phyloP scores from a whole-genome alignment of 2,797 vertebrate genomes.

The Nannoperca australis region DNA sequence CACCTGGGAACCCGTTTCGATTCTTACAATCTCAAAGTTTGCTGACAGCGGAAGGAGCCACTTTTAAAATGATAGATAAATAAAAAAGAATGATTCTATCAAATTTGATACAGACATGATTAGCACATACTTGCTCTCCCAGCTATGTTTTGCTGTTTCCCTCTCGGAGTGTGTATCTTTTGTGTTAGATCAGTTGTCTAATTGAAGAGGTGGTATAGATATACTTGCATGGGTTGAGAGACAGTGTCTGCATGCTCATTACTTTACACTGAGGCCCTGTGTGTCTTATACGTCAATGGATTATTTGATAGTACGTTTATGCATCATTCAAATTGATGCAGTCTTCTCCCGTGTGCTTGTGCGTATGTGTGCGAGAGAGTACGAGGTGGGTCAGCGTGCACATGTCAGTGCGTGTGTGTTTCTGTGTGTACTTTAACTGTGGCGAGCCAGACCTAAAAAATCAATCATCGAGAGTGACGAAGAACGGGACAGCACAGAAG shows the following conservation, averaged over 20 bases:
- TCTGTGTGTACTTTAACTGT: constrained; percentile 19
- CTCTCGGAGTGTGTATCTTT: constrained; percentile 9
- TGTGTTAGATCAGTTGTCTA: constrained; percentile 27
- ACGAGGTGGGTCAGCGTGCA: constrained; percentile 5
- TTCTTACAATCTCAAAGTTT: not conserved
- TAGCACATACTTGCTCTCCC: no score
- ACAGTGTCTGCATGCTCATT: constrained; percentile 53
- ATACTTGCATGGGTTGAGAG: constrained; percentile 29
- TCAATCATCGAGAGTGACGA: constrained; percentile 75
- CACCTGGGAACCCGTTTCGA: not conserved
- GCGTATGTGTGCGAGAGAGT: not conserved
- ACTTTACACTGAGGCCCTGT: constrained; percentile 49
- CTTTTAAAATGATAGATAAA: not conserved
- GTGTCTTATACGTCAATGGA: constrained; percentile 47
- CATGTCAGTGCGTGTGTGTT: not conserved
- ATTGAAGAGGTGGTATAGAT: constrained; percentile 38
- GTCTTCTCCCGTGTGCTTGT: not conserved
- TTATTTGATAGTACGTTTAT: constrained; percentile 49
- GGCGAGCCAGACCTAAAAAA: constrained; percentile 60
- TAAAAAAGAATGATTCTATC: not conserved
- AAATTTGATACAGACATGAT: not conserved
- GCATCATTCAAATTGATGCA: constrained; percentile 60
- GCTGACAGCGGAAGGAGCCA: not conserved
- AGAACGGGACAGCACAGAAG: constrained; percentile 46
- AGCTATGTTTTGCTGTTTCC: not conserved